These are phyloP conservation scores for Caracal caracal DNA, from an alignment of 2,113 vertebrate genomes.

Conservation along the genomic window DNA sequence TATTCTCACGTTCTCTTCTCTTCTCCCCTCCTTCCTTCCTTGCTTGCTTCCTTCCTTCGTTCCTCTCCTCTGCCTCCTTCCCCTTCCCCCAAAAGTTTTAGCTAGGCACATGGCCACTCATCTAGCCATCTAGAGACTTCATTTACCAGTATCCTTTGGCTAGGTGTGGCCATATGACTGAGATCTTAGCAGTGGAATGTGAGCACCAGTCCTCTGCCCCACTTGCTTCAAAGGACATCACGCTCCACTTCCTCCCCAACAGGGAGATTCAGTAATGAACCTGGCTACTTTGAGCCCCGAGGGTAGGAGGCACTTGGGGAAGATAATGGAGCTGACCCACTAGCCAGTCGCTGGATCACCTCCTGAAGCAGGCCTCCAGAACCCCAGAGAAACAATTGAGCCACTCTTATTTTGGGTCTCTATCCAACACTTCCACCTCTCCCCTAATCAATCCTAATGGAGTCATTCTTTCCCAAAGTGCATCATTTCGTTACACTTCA, in stretches of 20 bases:
- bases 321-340: neutral
- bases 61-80: accelerated
- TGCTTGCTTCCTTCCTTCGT: neutral
- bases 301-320: neutral
- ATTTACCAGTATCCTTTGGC: neutral
- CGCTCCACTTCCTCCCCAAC: neutral
- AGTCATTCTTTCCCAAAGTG: neutral
- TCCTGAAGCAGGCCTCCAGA: too few species aligned
- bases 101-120: neutral
- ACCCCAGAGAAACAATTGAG: neutral
- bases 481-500: neutral
- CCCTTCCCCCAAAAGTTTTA: neutral
- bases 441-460: neutral
- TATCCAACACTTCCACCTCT: neutral
- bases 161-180: neutral
- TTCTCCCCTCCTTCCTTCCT: too few species aligned
- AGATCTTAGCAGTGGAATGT: neutral
- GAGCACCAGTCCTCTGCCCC: neutral
- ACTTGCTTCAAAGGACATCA: neutral
- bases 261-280: neutral
- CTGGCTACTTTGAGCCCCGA: neutral
- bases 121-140: neutral
- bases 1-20: neutral
- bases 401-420: neutral
- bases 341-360: neutral